phyloP scores from a whole-genome alignment of 2,888 invertebrate species.

The Odontocerum albicorne region DNA sequence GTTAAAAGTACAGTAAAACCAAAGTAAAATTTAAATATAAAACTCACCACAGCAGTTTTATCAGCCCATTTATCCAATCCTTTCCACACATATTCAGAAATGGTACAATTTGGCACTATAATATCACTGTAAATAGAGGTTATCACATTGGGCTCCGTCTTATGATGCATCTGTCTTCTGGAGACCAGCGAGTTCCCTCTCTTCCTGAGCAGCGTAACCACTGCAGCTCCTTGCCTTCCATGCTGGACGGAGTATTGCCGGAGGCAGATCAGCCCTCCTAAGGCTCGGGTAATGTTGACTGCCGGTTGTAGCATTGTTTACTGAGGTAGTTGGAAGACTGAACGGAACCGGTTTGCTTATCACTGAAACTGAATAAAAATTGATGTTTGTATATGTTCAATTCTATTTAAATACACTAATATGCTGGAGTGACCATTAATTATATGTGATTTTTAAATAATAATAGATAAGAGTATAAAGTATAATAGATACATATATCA shows the following conservation, averaged over 20 bases:
- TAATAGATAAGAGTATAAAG: too few relatives aligned
- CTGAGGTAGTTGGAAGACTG: too few relatives aligned
- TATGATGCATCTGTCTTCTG: conserved; percentile 23
- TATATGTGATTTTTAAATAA: too few relatives aligned
- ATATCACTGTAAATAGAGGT: conserved; percentile 56
- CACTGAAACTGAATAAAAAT: too few relatives aligned
- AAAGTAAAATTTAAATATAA: too few relatives aligned
- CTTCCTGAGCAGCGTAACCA: conserved; percentile 5
- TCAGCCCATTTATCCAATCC: conserved; percentile 68
- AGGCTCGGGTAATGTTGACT: not conserved
- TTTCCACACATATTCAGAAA: conserved; percentile 66
- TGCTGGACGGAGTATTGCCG: conserved; percentile 12
- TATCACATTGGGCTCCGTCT: conserved; percentile 44
- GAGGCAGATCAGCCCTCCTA: conserved; percentile 9
- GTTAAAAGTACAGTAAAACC: too few relatives aligned
- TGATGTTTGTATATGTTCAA: too few relatives aligned
- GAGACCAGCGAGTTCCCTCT: not conserved
- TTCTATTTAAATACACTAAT: too few relatives aligned
- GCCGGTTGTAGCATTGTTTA: conserved; percentile 25
- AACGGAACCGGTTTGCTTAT: too few relatives aligned
- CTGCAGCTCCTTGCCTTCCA: conserved; percentile 1
- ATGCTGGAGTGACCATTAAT: too few relatives aligned
- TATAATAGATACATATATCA: too few relatives aligned
- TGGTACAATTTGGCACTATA: conserved; percentile 50
- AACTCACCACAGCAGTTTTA: conserved; percentile 65